Base-by-base conservation (phyloP, 1,140 invertebrate genomes). In the Delia radicum region DNA sequence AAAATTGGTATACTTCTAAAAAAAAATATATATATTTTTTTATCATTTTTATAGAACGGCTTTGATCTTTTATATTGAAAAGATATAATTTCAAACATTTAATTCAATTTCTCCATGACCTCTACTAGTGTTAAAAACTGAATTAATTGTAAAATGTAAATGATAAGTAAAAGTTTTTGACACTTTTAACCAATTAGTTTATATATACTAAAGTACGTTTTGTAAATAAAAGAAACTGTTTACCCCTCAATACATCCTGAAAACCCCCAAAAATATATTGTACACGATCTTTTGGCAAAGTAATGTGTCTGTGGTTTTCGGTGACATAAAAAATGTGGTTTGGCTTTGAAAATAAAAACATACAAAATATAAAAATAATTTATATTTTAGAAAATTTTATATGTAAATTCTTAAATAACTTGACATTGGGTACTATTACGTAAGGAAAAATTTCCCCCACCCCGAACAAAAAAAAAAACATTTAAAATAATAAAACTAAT, bases 101-200 rank as follows among this genome's bases (percentile, higher is more conserved):
- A n/a, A n/a, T n/a, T n/a, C n/a, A n/a, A 33, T 33, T 10, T 33
- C 31, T 33, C 31, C 10, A 5, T 10, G 4, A 33, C 10, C 31
- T 33, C 31, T 33, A 8, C 10, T 37, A 37, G 33, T 2, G 8
- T 37, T 37, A 10, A n/a, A n/a, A n/a, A 37, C 33, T 10, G 33
- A 10, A 8, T 37, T 37, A 37, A 37, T 37, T 37, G 15, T 37
- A 37, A 37, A 37, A 37, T 5, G 2, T 6, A 29, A 67, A 31
- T 67, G 27, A n/a, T 15, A 67, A 67, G 63, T 31, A 67, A 67
- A 67, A 31, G 10, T 67, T 67, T 21, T 67, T 31, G 63, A 28
- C 63, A 67, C 15, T 29, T 31, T n/a, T n/a, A 15, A 29, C 15
- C 27, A 67, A 67, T 67, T 31, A 67, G 31, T 67, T 67, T 67